phyloP scores from a whole-genome alignment of 2,888 invertebrate species.

The Pelosia muscerda region DNA sequence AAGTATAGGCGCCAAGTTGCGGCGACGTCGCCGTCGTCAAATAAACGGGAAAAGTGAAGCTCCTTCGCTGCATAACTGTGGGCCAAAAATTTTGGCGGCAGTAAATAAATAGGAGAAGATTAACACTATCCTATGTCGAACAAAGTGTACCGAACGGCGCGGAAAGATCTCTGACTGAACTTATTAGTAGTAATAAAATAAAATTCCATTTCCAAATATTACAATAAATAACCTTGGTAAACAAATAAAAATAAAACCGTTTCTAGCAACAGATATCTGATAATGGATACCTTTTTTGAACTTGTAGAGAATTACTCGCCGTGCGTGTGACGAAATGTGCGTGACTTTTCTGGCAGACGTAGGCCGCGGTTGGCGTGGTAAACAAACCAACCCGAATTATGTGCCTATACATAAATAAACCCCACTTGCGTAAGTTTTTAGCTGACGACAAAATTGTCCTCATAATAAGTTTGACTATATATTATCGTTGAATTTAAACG shows the following conservation, averaged over 20 bases:
- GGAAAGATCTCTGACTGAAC: no score
- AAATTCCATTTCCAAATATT: no score
- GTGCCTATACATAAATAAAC: constrained; percentile 30
- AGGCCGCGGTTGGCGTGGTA: constrained; percentile 40
- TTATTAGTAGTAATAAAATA: no score
- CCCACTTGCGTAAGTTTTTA: constrained; percentile 37
- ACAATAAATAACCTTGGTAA: neutral
- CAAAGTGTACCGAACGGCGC: no score
- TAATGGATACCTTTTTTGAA: constrained; percentile 32
- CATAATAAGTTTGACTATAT: neutral
- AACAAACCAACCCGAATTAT: constrained; percentile 46
- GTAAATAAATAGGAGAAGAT: no score
- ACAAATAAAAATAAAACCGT: neutral
- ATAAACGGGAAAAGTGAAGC: no score
- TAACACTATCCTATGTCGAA: no score
- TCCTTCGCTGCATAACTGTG: no score
- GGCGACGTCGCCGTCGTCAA: no score
- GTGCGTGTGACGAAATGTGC: constrained; percentile 42
- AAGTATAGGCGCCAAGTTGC: no score
- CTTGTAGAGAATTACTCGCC: constrained; percentile 24
- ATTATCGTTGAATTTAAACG: neutral
- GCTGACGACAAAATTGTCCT: constrained; percentile 15
- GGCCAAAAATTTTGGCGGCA: no score
- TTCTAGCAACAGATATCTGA: constrained; percentile 32
- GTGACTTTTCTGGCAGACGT: constrained; percentile 53